Evolutionary conservation across 2,113 vertebrate species (phyloP), one percentile per base, ranked within the genome.

Genomic region (Ceyx melanurus): DNA sequence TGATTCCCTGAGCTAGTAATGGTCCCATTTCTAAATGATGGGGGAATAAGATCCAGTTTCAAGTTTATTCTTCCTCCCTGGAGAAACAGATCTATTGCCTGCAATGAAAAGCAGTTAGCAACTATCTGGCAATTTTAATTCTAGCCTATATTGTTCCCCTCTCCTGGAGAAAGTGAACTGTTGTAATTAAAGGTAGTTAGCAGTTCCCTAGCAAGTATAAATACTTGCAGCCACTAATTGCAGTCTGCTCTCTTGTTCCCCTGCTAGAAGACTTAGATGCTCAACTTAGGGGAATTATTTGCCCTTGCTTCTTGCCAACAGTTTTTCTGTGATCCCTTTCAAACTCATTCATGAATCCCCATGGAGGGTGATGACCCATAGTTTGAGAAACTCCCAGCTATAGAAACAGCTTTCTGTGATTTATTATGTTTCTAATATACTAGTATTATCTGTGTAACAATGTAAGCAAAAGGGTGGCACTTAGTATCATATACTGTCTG

Each of bases 101-200:
- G 64, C 85, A 91, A 80, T 86, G 85, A 91, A 90, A 94, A 64
- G 88, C 93, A 86, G 92, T 92, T 94, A 91, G 72, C 72, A 94
- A 80, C 92, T 90, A 86, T 73, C 60, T 1, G 0, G 92, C 90
- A 94, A 94, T 96, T 96, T 94, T 94, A 96, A 89, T 95, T 94
- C 82, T 35, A 91, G 75, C n/a, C 88, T 91, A 51, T 92, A 95
- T 95, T 95, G 82, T 72, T 93, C 79, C 65, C 48, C 28, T 88
- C 72, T 95, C 88, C 51, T 88, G 75, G 18, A 95, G 79, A 91
- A 92, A 94, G 92, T 51, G 72, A 91, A 53, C 72, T 77, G 60
- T 51, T 92, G 93, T 95, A 96, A 95, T 96, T 95, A 95, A 96
- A 90, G 50, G 94, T 93, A 90, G 82, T 95, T 94, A 96, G 85